Conservation (phyloP, 2,113 vertebrate genomes). For the Hyperopisus bebe region DNA sequence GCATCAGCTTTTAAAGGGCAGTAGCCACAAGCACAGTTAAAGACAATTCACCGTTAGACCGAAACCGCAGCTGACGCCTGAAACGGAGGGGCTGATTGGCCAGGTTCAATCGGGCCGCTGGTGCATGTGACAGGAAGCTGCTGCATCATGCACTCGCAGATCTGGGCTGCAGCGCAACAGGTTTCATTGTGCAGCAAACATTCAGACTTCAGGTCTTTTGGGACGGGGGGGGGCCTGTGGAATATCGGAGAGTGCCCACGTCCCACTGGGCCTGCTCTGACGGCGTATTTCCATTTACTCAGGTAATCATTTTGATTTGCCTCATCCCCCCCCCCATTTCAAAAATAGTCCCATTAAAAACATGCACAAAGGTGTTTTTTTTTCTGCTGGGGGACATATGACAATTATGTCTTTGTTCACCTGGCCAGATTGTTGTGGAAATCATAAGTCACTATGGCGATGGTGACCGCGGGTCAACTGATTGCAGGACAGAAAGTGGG, state of each 20-base stretch:
- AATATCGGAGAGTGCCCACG: neutral
- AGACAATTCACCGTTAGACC: neutral
- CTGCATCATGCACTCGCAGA: neutral
- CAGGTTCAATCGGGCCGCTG: no score
- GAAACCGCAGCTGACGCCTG: neutral
- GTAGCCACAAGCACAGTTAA: neutral
- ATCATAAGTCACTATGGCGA: conserved; percentile 9
- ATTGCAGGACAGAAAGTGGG: conserved; percentile 11
- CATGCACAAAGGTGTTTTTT: conserved; percentile 11
- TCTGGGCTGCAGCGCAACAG: neutral
- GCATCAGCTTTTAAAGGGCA: neutral
- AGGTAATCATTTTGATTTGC: neutral
- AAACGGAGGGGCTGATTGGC: neutral
- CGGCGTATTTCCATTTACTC: neutral
- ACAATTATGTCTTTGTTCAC: conserved; percentile 8
- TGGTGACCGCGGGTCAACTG: neutral
- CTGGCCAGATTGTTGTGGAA: conserved; percentile 7
- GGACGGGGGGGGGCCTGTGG: neutral
- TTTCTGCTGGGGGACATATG: conserved; percentile 11
- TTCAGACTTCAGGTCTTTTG: neutral
- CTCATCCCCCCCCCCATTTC: neutral
- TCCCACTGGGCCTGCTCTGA: neutral
- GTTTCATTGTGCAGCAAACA: neutral
- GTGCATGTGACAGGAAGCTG: neutral
- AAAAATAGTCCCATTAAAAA: neutral